Evolutionary conservation across 2,797 vertebrate species (phyloP).

Genomic region (Lemur catta): DNA sequence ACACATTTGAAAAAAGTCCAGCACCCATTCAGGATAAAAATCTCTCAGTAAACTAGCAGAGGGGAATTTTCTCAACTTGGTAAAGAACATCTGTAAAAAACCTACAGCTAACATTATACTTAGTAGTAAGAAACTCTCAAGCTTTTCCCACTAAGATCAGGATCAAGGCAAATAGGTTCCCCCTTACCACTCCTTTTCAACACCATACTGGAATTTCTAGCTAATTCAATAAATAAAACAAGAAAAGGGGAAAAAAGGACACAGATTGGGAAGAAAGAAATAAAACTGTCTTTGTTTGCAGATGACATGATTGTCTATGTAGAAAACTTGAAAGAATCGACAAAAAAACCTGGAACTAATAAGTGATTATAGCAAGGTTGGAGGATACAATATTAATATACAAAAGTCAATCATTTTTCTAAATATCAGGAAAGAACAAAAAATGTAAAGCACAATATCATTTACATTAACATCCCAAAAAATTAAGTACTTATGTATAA

Average conservation of each 20-base stretch:
- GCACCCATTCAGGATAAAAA: not conserved
- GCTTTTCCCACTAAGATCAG: not conserved
- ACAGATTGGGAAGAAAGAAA: not conserved
- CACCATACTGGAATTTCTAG: not conserved
- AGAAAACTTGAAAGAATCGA: not conserved
- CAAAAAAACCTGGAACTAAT: not conserved
- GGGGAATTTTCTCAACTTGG: not conserved
- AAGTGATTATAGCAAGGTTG: not conserved
- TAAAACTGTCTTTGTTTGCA: not conserved
- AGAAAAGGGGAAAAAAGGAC: not conserved
- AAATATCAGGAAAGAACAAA: not conserved
- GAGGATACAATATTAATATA: not conserved
- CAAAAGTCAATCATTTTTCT: not conserved
- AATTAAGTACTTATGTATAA: not conserved
- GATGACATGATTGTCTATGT: not conserved
- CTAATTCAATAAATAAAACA: not conserved
- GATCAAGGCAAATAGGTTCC: not conserved
- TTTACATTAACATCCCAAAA: not conserved
- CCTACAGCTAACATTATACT: not conserved
- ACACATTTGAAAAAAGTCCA: not conserved
- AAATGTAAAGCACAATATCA: not conserved
- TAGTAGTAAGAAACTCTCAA: not conserved
- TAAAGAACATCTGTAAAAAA: not conserved
- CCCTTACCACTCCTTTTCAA: not conserved
- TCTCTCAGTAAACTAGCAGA: not conserved